Conservation (phyloP, 2,113 vertebrate species). For the Canis aureus region DNA sequence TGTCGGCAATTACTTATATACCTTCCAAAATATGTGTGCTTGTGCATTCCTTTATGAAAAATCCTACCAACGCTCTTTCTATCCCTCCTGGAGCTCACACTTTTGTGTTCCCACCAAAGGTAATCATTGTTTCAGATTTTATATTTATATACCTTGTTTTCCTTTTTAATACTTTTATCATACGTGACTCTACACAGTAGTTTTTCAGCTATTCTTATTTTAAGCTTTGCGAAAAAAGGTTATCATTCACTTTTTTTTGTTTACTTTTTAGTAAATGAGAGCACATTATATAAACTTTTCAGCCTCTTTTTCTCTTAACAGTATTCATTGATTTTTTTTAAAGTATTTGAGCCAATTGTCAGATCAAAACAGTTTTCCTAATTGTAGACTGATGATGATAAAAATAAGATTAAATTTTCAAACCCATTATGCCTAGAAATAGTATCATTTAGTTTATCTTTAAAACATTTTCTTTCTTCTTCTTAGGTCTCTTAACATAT, state of each 20-base stretch:
- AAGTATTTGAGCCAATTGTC: not conserved
- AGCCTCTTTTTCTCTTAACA: not conserved
- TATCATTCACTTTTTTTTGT: not conserved
- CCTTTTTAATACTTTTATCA: not conserved
- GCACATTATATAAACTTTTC: not conserved
- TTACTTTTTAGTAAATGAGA: not conserved
- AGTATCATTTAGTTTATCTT: not conserved
- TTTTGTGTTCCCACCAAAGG: not conserved
- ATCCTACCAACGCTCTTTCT: not conserved
- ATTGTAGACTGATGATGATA: not conserved
- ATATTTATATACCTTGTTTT: not conserved
- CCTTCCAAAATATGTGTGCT: not conserved
- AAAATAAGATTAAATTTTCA: not conserved
- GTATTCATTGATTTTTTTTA: not conserved
- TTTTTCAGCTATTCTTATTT: not conserved
- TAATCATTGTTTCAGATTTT: not conserved
- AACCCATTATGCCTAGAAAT: not conserved
- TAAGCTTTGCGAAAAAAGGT: not conserved
- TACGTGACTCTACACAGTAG: not conserved
- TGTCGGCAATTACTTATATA: rapidly evolving
- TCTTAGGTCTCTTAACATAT: not conserved
- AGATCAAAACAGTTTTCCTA: not conserved
- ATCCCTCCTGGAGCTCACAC: not conserved
- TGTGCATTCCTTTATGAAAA: not conserved
- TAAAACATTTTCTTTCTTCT: not conserved